Base-by-base conservation (phyloP, 1,140 invertebrate species). In the Macrocentrus cingulum region DNA sequence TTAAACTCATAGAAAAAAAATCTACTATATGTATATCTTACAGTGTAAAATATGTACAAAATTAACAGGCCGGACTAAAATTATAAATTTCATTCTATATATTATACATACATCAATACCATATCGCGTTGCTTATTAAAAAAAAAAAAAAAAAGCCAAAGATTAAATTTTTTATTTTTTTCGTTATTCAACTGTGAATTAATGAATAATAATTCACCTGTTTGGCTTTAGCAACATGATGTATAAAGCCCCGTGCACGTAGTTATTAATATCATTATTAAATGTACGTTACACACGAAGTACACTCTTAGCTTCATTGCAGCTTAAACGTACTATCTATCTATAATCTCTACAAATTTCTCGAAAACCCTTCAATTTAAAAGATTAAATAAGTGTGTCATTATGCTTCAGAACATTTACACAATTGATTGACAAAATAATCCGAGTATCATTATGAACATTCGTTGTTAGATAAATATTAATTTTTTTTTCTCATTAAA, bases 1-100 rank as follows among this genome's bases (percentile, higher is more conserved):
- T 50, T 68, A 73, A 73, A 74, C 69, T 71, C 54, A 51, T 75
- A 70, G 61, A 42, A 55, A 59, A 70, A 71, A 64, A 75, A 63
- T 63, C 52, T 67, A 34, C 15, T 67, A 63, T 67, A 68, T 65
- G 68, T 59, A 61, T 56, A 65, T 45, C 58, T 66, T 66, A 63
- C 44, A 39, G 23, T 54, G 50, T 64, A 64, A 13, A 54, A 25
- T 75, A 75, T 76, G 57, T 75, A 76, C 73, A 75, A 71, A 71
- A 72, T 72, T 65, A 75, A 74, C 66, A 69, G 41, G 25, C 56
- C 45, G 29, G 54, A 63, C 34, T 44, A 41, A 11, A 3, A 20
- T 36, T 19, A 15, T 39, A 15, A 13, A 48, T 48, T 46, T 9
- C 11, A 59, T 45, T 45, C n/a, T n/a, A n/a, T n/a, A n/a, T n/a